Percentiles rank a stretch among this genome's conserved stretches.
These are phyloP conservation scores for Cheilinus undulatus DNA, from an alignment of 2,113 vertebrate species.

Conservation along the genomic window DNA sequence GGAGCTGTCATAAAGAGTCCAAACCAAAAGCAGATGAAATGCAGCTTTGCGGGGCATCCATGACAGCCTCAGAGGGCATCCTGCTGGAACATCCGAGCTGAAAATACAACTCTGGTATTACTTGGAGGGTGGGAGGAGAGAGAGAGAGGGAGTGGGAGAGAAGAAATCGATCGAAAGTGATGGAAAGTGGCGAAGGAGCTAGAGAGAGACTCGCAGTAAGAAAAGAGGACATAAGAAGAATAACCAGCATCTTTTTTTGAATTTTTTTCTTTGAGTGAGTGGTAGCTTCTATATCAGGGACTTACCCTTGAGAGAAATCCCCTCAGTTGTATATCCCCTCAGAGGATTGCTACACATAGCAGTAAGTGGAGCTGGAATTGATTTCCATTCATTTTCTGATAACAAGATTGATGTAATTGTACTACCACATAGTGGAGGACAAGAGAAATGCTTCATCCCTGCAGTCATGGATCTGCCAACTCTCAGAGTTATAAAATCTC, in stretches of 20 bases:
- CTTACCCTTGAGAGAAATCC: constrained; percentile 20
- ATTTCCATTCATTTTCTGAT: constrained; percentile 55
- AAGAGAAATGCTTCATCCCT: constrained; percentile 19
- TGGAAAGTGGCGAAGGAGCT: constrained; percentile 12
- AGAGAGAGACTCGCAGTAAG: neutral
- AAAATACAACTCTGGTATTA: constrained; percentile 43
- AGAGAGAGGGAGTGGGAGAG: neutral
- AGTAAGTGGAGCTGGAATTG: constrained; percentile 25
- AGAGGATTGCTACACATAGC: constrained; percentile 16
- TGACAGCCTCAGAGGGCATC: constrained; percentile 31
- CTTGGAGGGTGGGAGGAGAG: neutral
- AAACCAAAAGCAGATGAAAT: constrained; percentile 32
- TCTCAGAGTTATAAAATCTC: constrained; percentile 2
- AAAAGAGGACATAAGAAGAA: constrained; percentile 1
- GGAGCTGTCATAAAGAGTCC: constrained; percentile 38
- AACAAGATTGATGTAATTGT: constrained; percentile 53
- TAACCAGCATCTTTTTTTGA: neutral
- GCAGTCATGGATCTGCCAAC: constrained; percentile 21
- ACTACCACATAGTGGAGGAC: constrained; percentile 9
- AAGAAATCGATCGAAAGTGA: constrained; percentile 30
- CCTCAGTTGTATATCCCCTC: constrained; percentile 2
- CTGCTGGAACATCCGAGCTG: constrained; percentile 43
- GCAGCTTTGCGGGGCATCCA: constrained; percentile 28
- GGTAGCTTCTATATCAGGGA: constrained; percentile 30
- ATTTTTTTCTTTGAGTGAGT: constrained; percentile 19